Base-by-base conservation (phyloP, 2,113 vertebrate species). In the Passer montanus region DNA sequence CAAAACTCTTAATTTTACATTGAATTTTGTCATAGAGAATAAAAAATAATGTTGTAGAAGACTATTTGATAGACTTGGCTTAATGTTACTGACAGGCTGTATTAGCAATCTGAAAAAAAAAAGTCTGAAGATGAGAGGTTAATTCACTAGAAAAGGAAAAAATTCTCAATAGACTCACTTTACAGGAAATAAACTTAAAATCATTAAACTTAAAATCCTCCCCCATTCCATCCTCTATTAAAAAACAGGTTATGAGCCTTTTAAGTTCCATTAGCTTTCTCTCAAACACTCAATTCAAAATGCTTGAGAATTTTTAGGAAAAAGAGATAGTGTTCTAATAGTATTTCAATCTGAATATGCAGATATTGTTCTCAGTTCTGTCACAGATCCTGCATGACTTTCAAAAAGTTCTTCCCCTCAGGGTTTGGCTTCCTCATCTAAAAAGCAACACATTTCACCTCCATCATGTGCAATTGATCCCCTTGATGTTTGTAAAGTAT, bases 171-270 rank as follows among this genome's bases (percentile, higher is more conserved):
- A 82, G 58, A 52, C 9, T 46, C 23, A 43, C 18, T 91, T 76
- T 50, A 76, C 23, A 79, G 33, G 39, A 39, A 39, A 39, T 80
- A 80, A 43, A n/a, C 31, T 81, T 69, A 35, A 86, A 83, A 79
- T 59, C 10, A 39, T 11, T 80, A 80, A 43, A n/a, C 31, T 81
- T 69, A 35, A 86, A 83, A 79, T 59, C 10, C 15, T 55, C 15
- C 14, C 6, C 12, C 8, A 15, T 66, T 31, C 21, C 0, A 0
- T 37, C 13, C 11, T 13, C 37, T n/a, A 49, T 84, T 77, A 58
- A 87, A 62, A 60, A 7, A n/a, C 49, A 53, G 37, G 19, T 77
- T 77, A 69, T 2, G 3, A 68, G 33, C 27, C 21, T 59, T 46
- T 2, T 35, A 64, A 80, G 5, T 47, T 70, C n/a, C 37, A 19